Percentiles rank a stretch among this genome's conserved stretches.
Conservation (phyloP, 2,797 vertebrate species). For the Peromyscus eremicus region DNA sequence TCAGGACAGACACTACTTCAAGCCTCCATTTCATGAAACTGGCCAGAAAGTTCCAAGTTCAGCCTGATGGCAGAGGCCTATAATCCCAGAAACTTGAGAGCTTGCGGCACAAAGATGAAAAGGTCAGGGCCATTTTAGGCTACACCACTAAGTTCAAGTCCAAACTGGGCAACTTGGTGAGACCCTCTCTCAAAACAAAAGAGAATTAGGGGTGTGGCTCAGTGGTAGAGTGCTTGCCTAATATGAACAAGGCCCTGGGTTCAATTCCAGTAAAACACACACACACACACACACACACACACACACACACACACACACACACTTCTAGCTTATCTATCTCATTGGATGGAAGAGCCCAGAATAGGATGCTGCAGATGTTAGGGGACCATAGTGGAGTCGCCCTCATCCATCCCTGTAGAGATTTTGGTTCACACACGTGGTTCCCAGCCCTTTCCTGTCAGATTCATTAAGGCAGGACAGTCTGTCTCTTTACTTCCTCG, state of each 20-base stretch:
- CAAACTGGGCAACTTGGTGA: neutral
- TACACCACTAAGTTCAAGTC: neutral
- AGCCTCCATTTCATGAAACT: neutral
- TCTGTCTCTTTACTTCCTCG: neutral
- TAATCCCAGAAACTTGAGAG: neutral
- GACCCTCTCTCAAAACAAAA: neutral
- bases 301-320: neutral
- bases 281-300: neutral
- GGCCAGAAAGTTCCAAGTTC: neutral
- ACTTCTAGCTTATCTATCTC: neutral
- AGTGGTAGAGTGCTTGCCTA: neutral
- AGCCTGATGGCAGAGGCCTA: neutral
- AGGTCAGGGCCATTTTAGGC: neutral
- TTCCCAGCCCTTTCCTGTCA: neutral
- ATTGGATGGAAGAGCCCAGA: neutral
- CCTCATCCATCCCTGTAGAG: neutral
- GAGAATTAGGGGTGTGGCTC: too few relatives aligned
- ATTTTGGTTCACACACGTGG: accelerated
- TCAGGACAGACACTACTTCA: neutral
- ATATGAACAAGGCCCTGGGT: neutral
- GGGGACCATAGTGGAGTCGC: neutral
- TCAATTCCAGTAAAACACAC: neutral
- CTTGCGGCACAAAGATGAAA: neutral
- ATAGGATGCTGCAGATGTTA: neutral
- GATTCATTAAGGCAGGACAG: neutral